Evolutionary conservation across 2,888 invertebrate genomes (phyloP), one percentile per base, ranked within the genome.

Genomic region (Erannis defoliaria): DNA sequence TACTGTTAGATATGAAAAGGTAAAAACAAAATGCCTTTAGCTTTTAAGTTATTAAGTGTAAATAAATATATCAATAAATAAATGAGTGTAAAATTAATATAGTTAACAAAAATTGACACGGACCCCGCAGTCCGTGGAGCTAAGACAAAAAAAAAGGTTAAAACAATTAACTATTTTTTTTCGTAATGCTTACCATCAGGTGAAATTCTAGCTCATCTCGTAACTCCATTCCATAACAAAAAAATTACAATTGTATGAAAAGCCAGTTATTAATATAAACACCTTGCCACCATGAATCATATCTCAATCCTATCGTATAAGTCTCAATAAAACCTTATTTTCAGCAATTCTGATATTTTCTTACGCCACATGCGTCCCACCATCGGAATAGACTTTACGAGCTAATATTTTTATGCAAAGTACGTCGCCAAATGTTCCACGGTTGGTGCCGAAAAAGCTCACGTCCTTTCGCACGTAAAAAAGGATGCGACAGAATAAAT

Each of bases 401-500:
- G 84, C 86, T 81, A 85, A 90, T 92, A 93, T 92, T 90, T 93
- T 92, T 89, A 92, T 92, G 90, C 90, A 90, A 90, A 92, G 91
- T 86, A 84, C 86, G 89, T 89, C 88, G 88, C 92, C 93, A 92
- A 93, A 93, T 93, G 93, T 92, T 88, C 81, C 79, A 78, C 68
- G 80, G 84, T 81, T 78, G 81, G 80, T 83, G 74, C 78, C 83
- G 88, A 86, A 90, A 89, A 92, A 90, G 88, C 83, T 85, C 80
- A 83, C 86, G 90, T 89, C 89, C 89, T 89, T 87, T 89, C 75
- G 87, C 88, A 86, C 89, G 88, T 90, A 91, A 93, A 93, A 86
- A 93, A 89, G 90, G 92, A 91, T 90, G 90, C 89, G 91, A 89
- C 92, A 92, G 82, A 90, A 93, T 93, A 93, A 93, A 93, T 93